phyloP scores from a whole-genome alignment of 2,113 vertebrate species.

The Miniopterus natalensis region DNA sequence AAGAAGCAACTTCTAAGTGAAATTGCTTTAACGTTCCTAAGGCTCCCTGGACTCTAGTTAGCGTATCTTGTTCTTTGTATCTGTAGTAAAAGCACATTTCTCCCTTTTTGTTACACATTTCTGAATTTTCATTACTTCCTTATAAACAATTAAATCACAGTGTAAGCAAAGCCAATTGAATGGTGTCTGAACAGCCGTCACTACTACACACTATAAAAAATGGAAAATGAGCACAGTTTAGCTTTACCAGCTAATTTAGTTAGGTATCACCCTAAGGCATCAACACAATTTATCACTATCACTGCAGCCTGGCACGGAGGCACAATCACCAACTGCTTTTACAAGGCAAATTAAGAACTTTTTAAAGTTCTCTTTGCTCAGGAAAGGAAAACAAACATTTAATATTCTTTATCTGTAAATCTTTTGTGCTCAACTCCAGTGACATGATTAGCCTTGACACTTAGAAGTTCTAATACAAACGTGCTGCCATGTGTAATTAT shows the following conservation, averaged over 20 bases:
- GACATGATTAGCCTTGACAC: not conserved
- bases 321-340: conserved; percentile 1
- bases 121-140: conserved; percentile 76
- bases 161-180: conserved; percentile 72
- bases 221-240: conserved; percentile 78
- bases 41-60: conserved; percentile 59
- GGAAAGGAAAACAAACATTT: conserved; percentile 58
- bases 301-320: conserved; percentile 22
- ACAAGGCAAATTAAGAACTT: conserved; percentile 55
- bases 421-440: not conserved
- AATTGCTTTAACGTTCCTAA: conserved; percentile 59
- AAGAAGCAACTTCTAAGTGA: conserved; percentile 57
- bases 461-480: not conserved
- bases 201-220: conserved; percentile 76
- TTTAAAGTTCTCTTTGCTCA: conserved; percentile 11
- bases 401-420: not conserved
- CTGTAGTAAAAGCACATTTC: conserved; percentile 66
- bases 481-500: not conserved
- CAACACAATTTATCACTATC: conserved; percentile 81
- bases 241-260: conserved; percentile 82
- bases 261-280: conserved; percentile 78
- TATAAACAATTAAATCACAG: conserved; percentile 84
- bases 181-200: conserved; percentile 73
- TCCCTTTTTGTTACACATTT: conserved; percentile 53
- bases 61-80: conserved; percentile 35